Percentiles rank a stretch among this genome's conserved stretches.
phyloP scores from a whole-genome alignment of 2,113 vertebrate species.

The Polyodon spathula region DNA sequence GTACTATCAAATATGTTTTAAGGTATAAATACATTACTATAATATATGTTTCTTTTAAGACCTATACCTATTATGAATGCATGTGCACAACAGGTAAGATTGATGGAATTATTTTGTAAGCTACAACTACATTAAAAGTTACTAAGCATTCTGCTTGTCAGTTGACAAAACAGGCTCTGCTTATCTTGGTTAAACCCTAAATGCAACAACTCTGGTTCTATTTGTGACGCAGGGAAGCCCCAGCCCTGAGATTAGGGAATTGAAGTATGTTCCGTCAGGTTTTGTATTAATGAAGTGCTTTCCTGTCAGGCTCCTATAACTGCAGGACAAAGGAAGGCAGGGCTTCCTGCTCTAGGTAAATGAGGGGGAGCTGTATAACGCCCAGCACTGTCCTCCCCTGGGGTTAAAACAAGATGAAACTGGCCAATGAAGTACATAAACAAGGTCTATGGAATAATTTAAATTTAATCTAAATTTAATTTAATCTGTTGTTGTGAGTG shows the following conservation, averaged over 20 bases:
- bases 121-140: too few species aligned
- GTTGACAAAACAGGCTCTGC: too few species aligned
- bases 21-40: too few species aligned
- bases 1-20: too few species aligned
- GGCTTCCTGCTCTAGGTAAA: slow-evolving; percentile 56
- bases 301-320: slow-evolving; percentile 38
- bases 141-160: too few species aligned
- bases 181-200: not conserved
- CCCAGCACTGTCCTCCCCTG: slow-evolving; percentile 35
- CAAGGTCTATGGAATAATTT: too few species aligned
- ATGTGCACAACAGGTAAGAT: too few species aligned
- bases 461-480: too few species aligned
- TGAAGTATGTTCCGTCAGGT: slow-evolving; percentile 21
- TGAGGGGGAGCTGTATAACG: slow-evolving; percentile 47
- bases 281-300: slow-evolving; percentile 54
- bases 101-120: too few species aligned
- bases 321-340: slow-evolving; percentile 46
- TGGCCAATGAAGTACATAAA: slow-evolving; percentile 32
- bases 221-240: slow-evolving; percentile 19
- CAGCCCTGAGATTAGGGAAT: slow-evolving; percentile 23
- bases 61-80: too few species aligned
- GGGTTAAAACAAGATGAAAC: slow-evolving; percentile 42
- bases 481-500: too few species aligned
- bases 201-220: not conserved
- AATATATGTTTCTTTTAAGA: too few species aligned